Evolutionary conservation across 92 coral and sea anemone genomes (phyloP).

Genomic region (Meandrina meandrites): DNA sequence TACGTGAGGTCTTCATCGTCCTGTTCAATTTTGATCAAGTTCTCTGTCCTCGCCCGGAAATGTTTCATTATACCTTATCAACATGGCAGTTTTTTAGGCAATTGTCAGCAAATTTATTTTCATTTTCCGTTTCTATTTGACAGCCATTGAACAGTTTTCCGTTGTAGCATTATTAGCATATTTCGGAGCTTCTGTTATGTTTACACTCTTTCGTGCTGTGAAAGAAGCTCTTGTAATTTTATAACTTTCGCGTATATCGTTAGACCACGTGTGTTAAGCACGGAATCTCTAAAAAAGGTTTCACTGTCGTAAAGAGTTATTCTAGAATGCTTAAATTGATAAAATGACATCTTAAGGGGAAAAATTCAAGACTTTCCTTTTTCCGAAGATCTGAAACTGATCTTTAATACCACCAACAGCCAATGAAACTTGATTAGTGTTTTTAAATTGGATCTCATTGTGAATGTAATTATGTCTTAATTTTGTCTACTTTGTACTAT

Average conservation of each 20-base stretch:
- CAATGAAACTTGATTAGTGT: conserved; percentile 11
- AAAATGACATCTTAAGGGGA: background rate
- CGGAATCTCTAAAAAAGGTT: background rate
- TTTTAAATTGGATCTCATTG: background rate
- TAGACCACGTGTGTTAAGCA: background rate
- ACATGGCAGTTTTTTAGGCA: background rate
- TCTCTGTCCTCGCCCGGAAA: conserved; percentile 11
- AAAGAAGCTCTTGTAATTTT: conserved; percentile 16
- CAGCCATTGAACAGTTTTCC: background rate
- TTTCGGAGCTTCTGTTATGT: background rate
- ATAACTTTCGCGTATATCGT: background rate
- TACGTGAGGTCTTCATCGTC: background rate
- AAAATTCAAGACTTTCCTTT: background rate
- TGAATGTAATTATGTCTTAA: conserved; percentile 6
- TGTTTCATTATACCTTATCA: background rate
- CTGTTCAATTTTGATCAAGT: background rate
- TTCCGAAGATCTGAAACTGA: background rate
- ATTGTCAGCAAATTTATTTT: background rate
- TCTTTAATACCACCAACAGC: background rate
- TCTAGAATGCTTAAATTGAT: background rate
- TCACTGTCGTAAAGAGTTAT: background rate
- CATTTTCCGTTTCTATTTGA: conserved; percentile 13
- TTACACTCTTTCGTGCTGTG: background rate
- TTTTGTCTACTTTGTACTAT: conserved; percentile 4
- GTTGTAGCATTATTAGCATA: background rate